phyloP scores from a whole-genome alignment of 1,140 invertebrate species.

The Dendroctonus valens region DNA sequence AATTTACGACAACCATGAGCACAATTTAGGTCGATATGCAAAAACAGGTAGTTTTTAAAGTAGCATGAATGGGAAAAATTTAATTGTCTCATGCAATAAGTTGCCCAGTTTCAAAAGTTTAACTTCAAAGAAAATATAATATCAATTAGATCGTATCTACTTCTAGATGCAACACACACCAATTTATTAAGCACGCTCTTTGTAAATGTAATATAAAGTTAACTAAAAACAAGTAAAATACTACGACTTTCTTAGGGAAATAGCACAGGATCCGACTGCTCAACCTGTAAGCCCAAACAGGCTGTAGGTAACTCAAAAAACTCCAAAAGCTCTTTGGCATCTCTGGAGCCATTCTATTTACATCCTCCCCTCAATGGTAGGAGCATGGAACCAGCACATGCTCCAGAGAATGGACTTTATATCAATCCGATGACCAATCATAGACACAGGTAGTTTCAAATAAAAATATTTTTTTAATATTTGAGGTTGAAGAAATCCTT shows the following conservation, averaged over 20 bases:
- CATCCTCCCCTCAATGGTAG: conserved; percentile 58
- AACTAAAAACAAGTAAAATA: too few species aligned
- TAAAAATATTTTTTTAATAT: conserved; percentile 5
- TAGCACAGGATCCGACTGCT: conserved; percentile 43
- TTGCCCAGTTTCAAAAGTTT: too few species aligned
- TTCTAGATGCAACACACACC: too few species aligned
- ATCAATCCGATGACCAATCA: conserved; percentile 73
- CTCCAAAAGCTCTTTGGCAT: conserved; percentile 46
- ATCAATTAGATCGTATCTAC: too few species aligned
- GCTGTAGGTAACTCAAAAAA: conserved; percentile 14
- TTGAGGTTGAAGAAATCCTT: conserved; percentile 3
- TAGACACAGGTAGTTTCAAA: conserved; percentile 42
- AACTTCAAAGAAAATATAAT: too few species aligned
- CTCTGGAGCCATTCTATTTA: conserved; percentile 67
- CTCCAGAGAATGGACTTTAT: conserved; percentile 74
- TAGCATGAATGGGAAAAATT: too few species aligned
- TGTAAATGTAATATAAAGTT: too few species aligned
- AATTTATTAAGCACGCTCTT: too few species aligned
- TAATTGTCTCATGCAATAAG: too few species aligned
- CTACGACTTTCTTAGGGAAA: conserved; percentile 40
- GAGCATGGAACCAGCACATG: conserved; percentile 52
- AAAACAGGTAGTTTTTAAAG: too few species aligned
- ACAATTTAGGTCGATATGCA: too few species aligned
- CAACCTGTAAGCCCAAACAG: conserved; percentile 42
- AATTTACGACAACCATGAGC: too few species aligned